phyloP scores from a whole-genome alignment of 2,113 vertebrate genomes.

The Anhinga anhinga region DNA sequence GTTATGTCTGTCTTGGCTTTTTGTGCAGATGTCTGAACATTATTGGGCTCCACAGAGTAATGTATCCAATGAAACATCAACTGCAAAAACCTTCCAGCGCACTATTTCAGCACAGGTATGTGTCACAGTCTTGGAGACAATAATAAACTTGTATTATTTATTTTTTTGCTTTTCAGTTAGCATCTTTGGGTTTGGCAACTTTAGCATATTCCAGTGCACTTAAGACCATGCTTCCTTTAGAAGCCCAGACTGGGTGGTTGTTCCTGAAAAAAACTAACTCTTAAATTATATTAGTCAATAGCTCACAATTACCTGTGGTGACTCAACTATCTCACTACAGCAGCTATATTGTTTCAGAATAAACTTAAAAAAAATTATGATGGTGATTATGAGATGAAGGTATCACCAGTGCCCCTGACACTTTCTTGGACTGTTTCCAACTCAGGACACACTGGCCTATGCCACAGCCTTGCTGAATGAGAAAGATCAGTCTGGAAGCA shows the following conservation, averaged over 20 bases:
- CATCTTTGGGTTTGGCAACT: background rate
- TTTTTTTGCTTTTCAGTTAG: background rate
- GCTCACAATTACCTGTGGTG: background rate
- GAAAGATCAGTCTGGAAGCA: slow-evolving; percentile 98
- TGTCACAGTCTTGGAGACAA: background rate
- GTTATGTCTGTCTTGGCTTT: background rate
- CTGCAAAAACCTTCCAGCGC: slow-evolving; percentile 98
- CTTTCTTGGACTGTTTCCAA: background rate
- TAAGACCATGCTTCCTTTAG: background rate
- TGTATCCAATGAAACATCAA: slow-evolving; percentile 96
- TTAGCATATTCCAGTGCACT: background rate
- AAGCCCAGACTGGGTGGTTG: background rate
- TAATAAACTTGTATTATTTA: background rate
- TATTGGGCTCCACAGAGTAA: slow-evolving; percentile 99
- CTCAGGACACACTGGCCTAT: slow-evolving; percentile 93
- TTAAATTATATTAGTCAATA: background rate
- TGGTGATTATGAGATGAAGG: background rate
- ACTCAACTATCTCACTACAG: background rate
- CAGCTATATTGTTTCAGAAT: background rate
- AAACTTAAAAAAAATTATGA: background rate
- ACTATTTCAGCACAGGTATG: slow-evolving; percentile 98
- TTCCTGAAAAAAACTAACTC: background rate
- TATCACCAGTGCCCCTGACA: background rate
- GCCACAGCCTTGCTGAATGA: slow-evolving; percentile 97
- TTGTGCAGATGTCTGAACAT: slow-evolving; percentile 95